Percentiles rank a stretch among this genome's conserved stretches.
phyloP scores from a whole-genome alignment of 1,140 invertebrate genomes.

The Apis laboriosa region DNA sequence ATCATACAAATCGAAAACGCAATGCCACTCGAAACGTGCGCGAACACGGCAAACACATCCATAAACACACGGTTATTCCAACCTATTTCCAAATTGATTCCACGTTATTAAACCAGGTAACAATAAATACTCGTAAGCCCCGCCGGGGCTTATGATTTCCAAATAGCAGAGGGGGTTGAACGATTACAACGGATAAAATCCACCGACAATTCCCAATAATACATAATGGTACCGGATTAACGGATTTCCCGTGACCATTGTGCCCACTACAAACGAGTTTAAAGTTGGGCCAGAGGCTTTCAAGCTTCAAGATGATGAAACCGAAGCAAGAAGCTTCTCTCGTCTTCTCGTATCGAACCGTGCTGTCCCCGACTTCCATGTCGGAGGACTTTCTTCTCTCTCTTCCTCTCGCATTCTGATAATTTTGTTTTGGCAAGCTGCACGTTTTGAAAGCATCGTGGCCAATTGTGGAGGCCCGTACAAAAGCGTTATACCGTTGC shows the following conservation, averaged over 20 bases:
- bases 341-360: background rate
- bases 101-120: background rate
- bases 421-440: slow-evolving; percentile 38
- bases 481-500: slow-evolving; percentile 41
- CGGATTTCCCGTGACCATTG: slow-evolving; percentile 31
- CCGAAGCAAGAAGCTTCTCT: background rate
- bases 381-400: background rate
- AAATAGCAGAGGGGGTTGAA: background rate
- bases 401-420: background rate
- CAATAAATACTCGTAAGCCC: slow-evolving; percentile 13
- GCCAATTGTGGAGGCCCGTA: slow-evolving; percentile 2
- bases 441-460: background rate
- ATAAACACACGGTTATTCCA: background rate
- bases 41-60: background rate
- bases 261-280: slow-evolving; percentile 1
- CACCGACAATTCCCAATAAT: background rate
- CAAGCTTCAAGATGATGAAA: background rate
- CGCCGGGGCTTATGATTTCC: background rate
- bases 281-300: slow-evolving; percentile 1
- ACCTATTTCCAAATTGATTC: slow-evolving; percentile 21
- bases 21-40: background rate
- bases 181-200: slow-evolving; percentile 8
- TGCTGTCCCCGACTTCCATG: background rate
- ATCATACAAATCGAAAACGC: background rate
- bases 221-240: slow-evolving; percentile 24